A percentile compares a stretch with the other conserved stretches of the same genome.
Evolutionary conservation across 1,140 invertebrate genomes (phyloP).

Genomic region (Euwallacea similis): DNA sequence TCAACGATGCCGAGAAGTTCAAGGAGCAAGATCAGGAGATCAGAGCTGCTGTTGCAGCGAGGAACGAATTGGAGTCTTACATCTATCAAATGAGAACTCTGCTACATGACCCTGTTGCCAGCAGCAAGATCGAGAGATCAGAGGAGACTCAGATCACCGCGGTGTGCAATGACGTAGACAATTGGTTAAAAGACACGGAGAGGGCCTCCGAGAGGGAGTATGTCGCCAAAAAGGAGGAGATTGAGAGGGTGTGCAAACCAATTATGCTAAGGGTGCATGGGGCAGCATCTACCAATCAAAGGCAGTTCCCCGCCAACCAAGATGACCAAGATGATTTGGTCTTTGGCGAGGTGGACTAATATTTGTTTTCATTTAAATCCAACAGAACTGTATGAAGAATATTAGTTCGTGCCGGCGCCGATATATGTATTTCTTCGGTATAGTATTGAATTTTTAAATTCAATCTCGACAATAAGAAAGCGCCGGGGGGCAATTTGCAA

Average conservation of each 20-base stretch:
- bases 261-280: conserved; percentile 58
- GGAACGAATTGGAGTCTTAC: conserved; percentile 73
- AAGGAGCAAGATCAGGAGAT: conserved; percentile 59
- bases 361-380: background rate
- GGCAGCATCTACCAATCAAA: conserved; percentile 29
- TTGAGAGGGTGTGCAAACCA: conserved; percentile 57
- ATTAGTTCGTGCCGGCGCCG: too few species aligned
- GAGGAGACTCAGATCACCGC: conserved; percentile 53
- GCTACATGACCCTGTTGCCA: conserved; percentile 52
- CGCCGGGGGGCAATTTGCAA: too few species aligned
- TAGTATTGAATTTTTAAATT: too few species aligned
- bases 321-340: conserved; percentile 62
- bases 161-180: conserved; percentile 59
- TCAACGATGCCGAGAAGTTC: conserved; percentile 62
- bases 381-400: background rate
- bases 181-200: conserved; percentile 70
- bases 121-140: conserved; percentile 48
- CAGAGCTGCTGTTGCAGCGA: conserved; percentile 60
- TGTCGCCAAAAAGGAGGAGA: conserved; percentile 60
- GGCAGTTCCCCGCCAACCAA: conserved; percentile 54
- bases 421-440: too few species aligned
- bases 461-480: too few species aligned
- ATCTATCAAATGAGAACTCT: conserved; percentile 69
- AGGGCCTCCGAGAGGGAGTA: conserved; percentile 63
- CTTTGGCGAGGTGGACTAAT: conserved; percentile 72